These are phyloP conservation scores for Thamnaconus septentrionalis DNA, from an alignment of 2,113 vertebrate genomes.

Conservation along the genomic window DNA sequence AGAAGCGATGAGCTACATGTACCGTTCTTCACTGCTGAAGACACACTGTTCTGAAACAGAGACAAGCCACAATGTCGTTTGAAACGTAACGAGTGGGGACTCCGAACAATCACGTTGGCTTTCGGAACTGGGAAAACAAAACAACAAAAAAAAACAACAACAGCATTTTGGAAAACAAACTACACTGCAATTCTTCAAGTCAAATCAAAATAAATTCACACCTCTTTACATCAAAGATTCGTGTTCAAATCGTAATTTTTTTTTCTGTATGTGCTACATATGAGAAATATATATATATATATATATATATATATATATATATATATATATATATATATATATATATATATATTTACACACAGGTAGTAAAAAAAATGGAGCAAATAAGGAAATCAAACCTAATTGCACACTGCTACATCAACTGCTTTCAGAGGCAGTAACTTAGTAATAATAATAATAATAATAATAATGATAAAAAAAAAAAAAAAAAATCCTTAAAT, in stretches of 20 bases:
- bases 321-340: conserved; percentile 76
- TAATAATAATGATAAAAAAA: too few species aligned
- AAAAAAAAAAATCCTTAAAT: conserved; percentile 30
- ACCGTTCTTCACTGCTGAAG: conserved; percentile 69
- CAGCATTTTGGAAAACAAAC: conserved; percentile 78
- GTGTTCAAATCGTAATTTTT: conserved; percentile 65
- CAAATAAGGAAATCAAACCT: conserved; percentile 91
- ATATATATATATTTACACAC: conserved; percentile 92
- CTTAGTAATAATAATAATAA: conserved; percentile 47
- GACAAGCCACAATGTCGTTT: conserved; percentile 52
- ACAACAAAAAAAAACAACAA: conserved; percentile 21
- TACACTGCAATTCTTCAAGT: conserved; percentile 87
- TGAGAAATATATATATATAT: conserved; percentile 77
- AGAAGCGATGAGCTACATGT: conserved; percentile 54
- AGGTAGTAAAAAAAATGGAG: conserved; percentile 92
- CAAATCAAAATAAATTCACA: conserved; percentile 81
- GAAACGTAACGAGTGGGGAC: conserved; percentile 49
- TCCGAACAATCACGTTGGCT: conserved; percentile 38
- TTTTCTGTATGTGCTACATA: conserved; percentile 94
- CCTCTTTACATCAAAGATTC: conserved; percentile 69
- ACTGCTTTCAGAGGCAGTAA: conserved; percentile 93
- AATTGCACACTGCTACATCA: conserved; percentile 99
- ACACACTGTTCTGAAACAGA: conserved; percentile 52
- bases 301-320: conserved; percentile 91
- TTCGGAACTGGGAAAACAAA: conserved; percentile 15